Evolutionary conservation across 2,888 invertebrate genomes (phyloP), one percentile per base, ranked within the genome.

Genomic region (Fragum whitleyi): DNA sequence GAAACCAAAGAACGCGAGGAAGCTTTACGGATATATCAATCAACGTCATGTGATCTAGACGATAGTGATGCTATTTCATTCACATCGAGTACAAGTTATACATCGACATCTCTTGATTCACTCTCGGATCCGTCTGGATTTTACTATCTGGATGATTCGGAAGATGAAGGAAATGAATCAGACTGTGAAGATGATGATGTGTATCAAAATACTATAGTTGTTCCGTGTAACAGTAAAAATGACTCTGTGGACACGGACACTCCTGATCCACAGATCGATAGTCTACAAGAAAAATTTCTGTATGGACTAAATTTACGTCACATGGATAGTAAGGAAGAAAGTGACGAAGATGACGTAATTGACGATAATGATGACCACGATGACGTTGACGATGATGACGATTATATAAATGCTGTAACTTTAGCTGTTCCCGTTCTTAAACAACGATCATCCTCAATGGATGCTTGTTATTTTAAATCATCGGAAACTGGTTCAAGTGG

Each of bases 391-490:
- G 75, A 75, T 53, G 77, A 76, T 53, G 76, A 80, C 59, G 67
- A 72, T 23, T 85, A 90, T 83, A 89, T 86, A 16, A 90, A 90
- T 74, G 92, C 89, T 0, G 89, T 92, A 19, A 92, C 92, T 1
- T 83, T 92, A 47, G 83, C 89, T 32, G 92, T 92, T 7, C 92
- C 92, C 0, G 87, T 89, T 11, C 85, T 92, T 7, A 91, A 90
- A 72, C 91, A 90, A 69, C 83, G 92, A 21, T 92, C 92, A 2
- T 91, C 92, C 0, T 92, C 92, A 14, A 77, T 92, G 85, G 92
- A 92, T 82, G 90, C 90, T 16, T 88, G 86, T 77, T 88, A 74
- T 78, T 74, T 75, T 51, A 73, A 73, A 28, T 28, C 36, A 29
- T 62, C 82, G n/a, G 80, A 80, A 21, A 65, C 61, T 21, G 59